Percentiles rank a stretch among this genome's conserved stretches.
These are phyloP conservation scores for Rutilus rutilus DNA, from an alignment of 2,113 vertebrate genomes.

Conservation along the genomic window DNA sequence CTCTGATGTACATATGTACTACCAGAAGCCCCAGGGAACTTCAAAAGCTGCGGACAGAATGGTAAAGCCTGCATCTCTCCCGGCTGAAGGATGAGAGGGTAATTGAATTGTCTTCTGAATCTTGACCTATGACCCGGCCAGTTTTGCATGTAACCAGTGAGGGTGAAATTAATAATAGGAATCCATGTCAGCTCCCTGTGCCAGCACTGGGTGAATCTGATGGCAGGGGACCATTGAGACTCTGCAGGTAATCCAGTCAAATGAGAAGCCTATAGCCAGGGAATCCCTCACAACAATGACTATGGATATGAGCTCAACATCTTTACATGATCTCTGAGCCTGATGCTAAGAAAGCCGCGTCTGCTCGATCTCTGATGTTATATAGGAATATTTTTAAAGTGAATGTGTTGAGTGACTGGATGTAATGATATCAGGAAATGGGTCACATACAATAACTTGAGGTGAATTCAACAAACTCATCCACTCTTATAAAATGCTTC, in stretches of 20 bases:
- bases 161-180: constrained; percentile 39
- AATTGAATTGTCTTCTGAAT: constrained; percentile 70
- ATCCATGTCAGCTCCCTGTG: not conserved
- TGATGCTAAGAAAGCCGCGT: constrained; percentile 35
- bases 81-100: constrained; percentile 67
- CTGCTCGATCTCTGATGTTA: not conserved
- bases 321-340: constrained; percentile 35
- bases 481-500: not conserved
- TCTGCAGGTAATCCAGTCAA: constrained; percentile 22
- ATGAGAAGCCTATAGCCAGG: not conserved
- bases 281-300: constrained; percentile 26
- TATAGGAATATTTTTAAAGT: not conserved
- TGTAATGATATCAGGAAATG: not conserved
- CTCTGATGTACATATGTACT: constrained; percentile 39
- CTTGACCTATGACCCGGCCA: constrained; percentile 68
- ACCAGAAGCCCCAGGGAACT: constrained; percentile 39
- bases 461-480: not conserved
- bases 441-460: not conserved
- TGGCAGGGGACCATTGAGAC: constrained; percentile 23
- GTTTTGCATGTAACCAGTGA: constrained; percentile 64
- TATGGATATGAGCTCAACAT: constrained; percentile 41
- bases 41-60: constrained; percentile 50
- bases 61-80: constrained; percentile 50
- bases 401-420: not conserved
- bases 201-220: constrained; percentile 6